Conservation (phyloP, 2,113 vertebrate genomes). For the Desmodus rotundus region DNA sequence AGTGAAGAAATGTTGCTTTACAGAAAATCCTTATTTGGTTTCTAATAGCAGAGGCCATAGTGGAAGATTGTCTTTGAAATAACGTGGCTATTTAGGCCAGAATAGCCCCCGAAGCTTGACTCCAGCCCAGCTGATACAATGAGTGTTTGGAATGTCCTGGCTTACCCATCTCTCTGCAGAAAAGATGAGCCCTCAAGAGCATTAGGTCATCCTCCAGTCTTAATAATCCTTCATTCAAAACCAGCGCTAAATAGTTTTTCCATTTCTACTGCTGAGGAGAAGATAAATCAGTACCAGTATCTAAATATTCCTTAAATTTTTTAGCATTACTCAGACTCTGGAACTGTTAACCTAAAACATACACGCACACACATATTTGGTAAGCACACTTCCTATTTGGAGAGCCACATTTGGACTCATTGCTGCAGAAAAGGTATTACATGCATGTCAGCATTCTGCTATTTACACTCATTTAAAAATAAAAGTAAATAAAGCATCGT, state of each 20-base stretch:
- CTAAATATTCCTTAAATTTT: background rate
- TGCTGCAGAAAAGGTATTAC: background rate
- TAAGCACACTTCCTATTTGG: background rate
- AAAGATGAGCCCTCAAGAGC: background rate
- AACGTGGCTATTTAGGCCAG: background rate
- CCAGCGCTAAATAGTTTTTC: background rate
- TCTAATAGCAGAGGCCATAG: background rate
- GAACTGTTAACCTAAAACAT: background rate
- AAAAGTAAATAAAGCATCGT: slow-evolving; percentile 15
- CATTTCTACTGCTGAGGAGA: background rate
- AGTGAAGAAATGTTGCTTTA: background rate
- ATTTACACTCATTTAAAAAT: slow-evolving; percentile 37
- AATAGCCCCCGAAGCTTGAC: background rate
- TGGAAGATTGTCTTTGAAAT: background rate
- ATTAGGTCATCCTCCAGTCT: background rate
- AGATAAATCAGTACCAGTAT: background rate
- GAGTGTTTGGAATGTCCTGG: background rate
- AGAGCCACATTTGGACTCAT: slow-evolving; percentile 21
- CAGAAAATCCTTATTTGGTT: background rate
- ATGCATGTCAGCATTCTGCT: background rate
- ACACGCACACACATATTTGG: background rate
- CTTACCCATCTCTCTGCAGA: background rate
- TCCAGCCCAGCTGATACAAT: background rate
- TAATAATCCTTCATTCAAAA: background rate
- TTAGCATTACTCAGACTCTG: background rate